Conservation (phyloP, 2,888 invertebrate genomes). For the Dryadula phaetusa region DNA sequence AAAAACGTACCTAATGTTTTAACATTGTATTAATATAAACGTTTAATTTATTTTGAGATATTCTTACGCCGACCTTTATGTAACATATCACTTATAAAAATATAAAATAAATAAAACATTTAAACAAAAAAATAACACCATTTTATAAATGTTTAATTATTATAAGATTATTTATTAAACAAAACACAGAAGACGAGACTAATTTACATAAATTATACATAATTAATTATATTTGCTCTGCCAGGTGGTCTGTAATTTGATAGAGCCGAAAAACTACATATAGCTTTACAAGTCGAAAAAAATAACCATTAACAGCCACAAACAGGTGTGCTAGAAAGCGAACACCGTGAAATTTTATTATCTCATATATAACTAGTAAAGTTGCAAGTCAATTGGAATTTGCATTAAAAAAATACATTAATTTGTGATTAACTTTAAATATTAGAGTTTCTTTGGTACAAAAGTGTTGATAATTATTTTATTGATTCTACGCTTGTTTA, state of each 20-base stretch:
- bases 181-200: not conserved
- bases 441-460: too few species aligned
- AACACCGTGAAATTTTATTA: slow-evolving; percentile 29
- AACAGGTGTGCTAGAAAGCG: slow-evolving; percentile 48
- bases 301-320: slow-evolving; percentile 45
- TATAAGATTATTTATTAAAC: not conserved
- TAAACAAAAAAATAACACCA: not conserved
- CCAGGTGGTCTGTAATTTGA: slow-evolving; percentile 76
- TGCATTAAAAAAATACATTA: not conserved
- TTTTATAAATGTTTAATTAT: not conserved
- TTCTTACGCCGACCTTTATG: not conserved
- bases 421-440: not conserved
- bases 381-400: not conserved
- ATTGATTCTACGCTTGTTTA: too few species aligned
- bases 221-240: slow-evolving; percentile 39
- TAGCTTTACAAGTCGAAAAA: slow-evolving; percentile 55
- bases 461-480: too few species aligned
- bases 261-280: slow-evolving; percentile 64
- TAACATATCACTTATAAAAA: not conserved
- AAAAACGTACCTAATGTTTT: not conserved
- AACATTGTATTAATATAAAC: not conserved
- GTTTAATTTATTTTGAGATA: not conserved
- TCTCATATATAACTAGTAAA: slow-evolving; percentile 9
- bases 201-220: slow-evolving; percentile 8
- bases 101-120: not conserved